Evolutionary conservation across 2,797 vertebrate genomes (phyloP).

Genomic region (Staurois parvus): DNA sequence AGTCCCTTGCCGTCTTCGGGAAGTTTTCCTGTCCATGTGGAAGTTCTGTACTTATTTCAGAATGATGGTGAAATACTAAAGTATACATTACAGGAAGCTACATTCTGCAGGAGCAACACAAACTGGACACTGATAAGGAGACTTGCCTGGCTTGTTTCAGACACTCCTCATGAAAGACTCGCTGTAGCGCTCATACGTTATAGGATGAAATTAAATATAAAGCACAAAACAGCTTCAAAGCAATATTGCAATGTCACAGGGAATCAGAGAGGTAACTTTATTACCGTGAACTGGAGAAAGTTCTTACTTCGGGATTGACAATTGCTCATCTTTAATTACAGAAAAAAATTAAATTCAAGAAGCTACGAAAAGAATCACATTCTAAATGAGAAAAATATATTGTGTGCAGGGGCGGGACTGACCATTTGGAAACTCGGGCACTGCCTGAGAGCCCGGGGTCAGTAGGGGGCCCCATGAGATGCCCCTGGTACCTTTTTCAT

Average conservation of each 20-base stretch:
- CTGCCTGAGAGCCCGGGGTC: no score
- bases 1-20: background rate
- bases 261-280: constrained; percentile 13
- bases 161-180: background rate
- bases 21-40: background rate
- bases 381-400: no score
- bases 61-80: background rate
- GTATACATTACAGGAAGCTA: constrained; percentile 13
- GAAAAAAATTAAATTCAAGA: background rate
- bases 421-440: no score
- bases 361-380: no score
- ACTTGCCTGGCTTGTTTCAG: background rate
- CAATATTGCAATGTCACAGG: constrained; percentile 12
- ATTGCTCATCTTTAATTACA: background rate
- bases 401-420: no score
- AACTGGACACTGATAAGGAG: background rate
- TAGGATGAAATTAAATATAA: constrained; percentile 38
- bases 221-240: constrained; percentile 4
- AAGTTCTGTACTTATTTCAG: background rate
- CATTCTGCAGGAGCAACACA: background rate
- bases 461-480: no score
- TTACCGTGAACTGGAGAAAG: background rate
- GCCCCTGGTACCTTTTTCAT: no score
- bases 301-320: background rate
- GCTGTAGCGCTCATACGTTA: constrained; percentile 12